Evolutionary conservation across 2,888 invertebrate species (phyloP), one percentile per base, ranked within the genome.

Genomic region (Caenorhabditis wallacei): DNA sequence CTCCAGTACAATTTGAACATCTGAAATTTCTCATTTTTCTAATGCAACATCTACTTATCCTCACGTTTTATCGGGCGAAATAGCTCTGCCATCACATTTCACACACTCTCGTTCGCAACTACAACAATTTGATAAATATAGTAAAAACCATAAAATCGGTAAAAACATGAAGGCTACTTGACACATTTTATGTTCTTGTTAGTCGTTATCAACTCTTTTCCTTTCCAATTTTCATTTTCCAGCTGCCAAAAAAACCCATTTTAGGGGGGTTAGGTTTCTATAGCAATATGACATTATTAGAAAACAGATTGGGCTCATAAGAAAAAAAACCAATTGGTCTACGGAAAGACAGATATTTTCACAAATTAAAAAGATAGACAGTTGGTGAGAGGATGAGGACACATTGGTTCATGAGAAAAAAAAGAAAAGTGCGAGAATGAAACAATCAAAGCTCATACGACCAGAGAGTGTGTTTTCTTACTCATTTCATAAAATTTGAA

Each of bases 1-100:
- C 68, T 2, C 80, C 80, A 2, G 72, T 72, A 24, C 80, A 80
- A 4, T 66, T 80, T 2, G 72, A 51, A 43, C 80, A 80, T 66
- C 80, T 80, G 30, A 59, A 72, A 18, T 11, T 24, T 30, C 1
- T 22, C 13, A 43, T 13, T 18, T 57, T n/a, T 2, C n/a, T n/a
- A n/a, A n/a, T n/a, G n/a, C 13, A 48, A 30, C n/a, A 1, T 40
- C 16, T 18, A 37, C 1, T 40, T 20, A n/a, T n/a, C 3, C 20
- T 35, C 63, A 71, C 79, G 64, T 71, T 53, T 71, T 79, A 37
- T 80, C 66, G n/a, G 24, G 26, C 1, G 68, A 64, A 7, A 71
- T 40, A 10, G 61, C 26, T 43, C 72, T 46, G 22, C 53, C 61
- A 46, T 80, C 80, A 22, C 80, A 72, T 24, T 68, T 30, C 11